Evolutionary conservation across 2,888 invertebrate species (phyloP), one percentile per base, ranked within the genome.

Genomic region (Hydrotaea cyrtoneurina): DNA sequence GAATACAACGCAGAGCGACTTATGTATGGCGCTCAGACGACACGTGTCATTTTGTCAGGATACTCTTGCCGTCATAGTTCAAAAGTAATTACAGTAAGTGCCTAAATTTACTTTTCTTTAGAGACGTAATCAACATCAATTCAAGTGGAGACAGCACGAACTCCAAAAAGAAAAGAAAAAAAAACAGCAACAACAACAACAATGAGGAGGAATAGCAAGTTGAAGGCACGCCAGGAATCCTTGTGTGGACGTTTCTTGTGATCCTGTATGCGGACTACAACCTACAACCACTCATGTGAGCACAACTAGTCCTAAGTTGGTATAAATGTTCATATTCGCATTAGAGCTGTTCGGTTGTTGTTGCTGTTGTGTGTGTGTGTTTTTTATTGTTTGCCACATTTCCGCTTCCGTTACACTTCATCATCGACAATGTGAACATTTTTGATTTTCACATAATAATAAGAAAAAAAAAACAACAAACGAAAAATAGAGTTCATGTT

Each of bases 61-160:
- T 26, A 26, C 46, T 1, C 46, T 17, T 71, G 0, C 39, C 53
- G n/a, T 62, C 43, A 43, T 53, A 71, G 64, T 72, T 81, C 50
- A 55, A 78, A 78, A 78, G 75, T 84, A 80, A 84, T 84, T 84
- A 81, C 78, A 15, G 23, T 84, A 81, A 84, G 80, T 81, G 76
- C 72, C 84, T 72, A 75, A 81, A 84, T 84, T 81, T 84, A 36
- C 75, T 81, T 50, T 78, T 72, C 23, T 46, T 21, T 46, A 21
- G 69, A 69, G 46, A 46, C 69, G 23, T 15, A 69, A 43, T 50
- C 71, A 23, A 73, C 57, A 57, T 64, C 57, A 57, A 73, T 57
- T 57, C 15, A 57, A 39, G 57, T 17, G 23, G 26, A 36, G 19
- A 23, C 43, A 26, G 39, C 11, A 57, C n/a, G n/a, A n/a, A n/a